Base-by-base conservation (phyloP, 2,888 invertebrate species). In the Herminia tarsipennalis region DNA sequence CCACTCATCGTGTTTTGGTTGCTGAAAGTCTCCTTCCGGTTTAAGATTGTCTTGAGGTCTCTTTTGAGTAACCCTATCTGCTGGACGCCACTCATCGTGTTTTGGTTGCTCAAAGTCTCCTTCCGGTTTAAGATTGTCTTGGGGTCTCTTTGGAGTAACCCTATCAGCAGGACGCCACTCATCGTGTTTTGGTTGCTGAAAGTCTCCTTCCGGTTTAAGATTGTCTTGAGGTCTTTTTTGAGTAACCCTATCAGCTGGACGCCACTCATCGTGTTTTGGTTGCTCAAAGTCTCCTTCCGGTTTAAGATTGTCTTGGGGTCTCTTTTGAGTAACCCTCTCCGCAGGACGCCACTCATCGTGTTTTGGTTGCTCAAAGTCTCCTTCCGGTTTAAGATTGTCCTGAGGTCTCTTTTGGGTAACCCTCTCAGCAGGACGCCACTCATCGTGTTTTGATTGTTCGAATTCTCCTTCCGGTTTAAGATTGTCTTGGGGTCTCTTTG, bases 381-480 rank as follows among this genome's bases (percentile, higher is more conserved):
- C 93, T 71, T 93, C 93, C 0, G 92, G 92, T 49, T 78, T 80
- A 0, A 93, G 57, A 58, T 93, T 93, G 60, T 94, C 93, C 16
- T 81, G 55, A 0, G 89, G 92, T 57, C 78, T 86, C 2, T 70
- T 83, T 0, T 59, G 81, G 2, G 56, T 61, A 0, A 66, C 82
- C 8, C 81, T 60, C 50, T 91, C 83, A 1, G 87, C 89, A 0
- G 91, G 90, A 0, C 71, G 70, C 70, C 81, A 81, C 33, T 83
- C 70, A 1, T 83, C 78, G 5, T 81, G 76, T 39, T 80, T 77
- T 0, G 83, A 81, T 41, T 80, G 76, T 41, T 92, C 88, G 52
- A 94, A 93, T 0, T 94, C 93, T 0, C 94, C 94, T 70, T 94
- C 94, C 0, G 93, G 91, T 36, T 78, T 86, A 0, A 94, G 71